A percentile compares a stretch with the other conserved stretches of the same genome.
These are phyloP conservation scores for Eueides isabella DNA, from an alignment of 1,140 invertebrate genomes.

Conservation along the genomic window DNA sequence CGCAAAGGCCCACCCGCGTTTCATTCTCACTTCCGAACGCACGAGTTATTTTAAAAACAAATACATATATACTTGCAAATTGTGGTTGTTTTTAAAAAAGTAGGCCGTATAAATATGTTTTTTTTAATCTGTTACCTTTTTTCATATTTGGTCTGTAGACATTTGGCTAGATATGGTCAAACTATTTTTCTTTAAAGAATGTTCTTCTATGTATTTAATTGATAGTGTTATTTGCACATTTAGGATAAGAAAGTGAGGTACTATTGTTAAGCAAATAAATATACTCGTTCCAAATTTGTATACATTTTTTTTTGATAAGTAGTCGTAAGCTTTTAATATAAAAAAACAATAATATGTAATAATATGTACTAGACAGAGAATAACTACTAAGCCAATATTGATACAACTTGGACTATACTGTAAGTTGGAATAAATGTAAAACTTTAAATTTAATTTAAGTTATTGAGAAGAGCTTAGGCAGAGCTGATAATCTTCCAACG, in stretches of 20 bases:
- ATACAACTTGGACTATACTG: too few relatives aligned
- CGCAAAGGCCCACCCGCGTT: slow-evolving; percentile 30
- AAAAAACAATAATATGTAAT: too few relatives aligned
- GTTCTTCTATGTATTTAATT: not conserved
- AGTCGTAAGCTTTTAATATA: too few relatives aligned
- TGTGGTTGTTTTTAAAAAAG: slow-evolving; percentile 25
- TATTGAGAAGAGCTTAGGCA: too few relatives aligned
- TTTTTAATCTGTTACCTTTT: slow-evolving; percentile 22
- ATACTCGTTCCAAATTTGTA: too few relatives aligned
- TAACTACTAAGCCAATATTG: too few relatives aligned
- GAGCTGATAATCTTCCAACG: too few relatives aligned
- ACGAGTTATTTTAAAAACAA: slow-evolving; percentile 32
- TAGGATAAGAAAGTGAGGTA: not conserved
- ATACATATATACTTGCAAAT: slow-evolving; percentile 26
- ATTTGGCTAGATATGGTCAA: not conserved
- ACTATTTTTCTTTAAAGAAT: not conserved
- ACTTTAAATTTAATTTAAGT: too few relatives aligned
- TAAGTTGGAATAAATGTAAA: too few relatives aligned
- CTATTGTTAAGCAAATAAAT: not conserved
- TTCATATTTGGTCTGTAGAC: not conserved
- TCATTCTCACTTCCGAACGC: slow-evolving; percentile 30
- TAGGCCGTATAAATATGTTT: slow-evolving; percentile 23
- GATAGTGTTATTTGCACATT: not conserved
- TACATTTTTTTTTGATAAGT: too few relatives aligned
- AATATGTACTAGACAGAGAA: too few relatives aligned